A percentile compares a stretch with the other conserved stretches of the same genome.
phyloP scores from a whole-genome alignment of 1,140 invertebrate genomes.

The Trichomalopsis sarcophagae region DNA sequence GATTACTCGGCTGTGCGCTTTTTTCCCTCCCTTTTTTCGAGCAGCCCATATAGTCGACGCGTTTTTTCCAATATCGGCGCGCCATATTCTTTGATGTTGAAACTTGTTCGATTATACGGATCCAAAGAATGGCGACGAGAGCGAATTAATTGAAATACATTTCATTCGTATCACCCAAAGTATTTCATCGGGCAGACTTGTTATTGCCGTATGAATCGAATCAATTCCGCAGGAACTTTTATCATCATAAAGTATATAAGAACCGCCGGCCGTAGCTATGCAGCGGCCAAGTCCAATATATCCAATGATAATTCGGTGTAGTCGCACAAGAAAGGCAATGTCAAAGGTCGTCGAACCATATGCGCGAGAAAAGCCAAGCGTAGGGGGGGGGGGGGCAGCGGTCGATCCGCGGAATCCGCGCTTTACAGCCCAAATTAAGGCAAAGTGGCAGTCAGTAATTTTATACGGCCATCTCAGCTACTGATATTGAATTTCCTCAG shows the following conservation, averaged over 20 bases:
- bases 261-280: too few species aligned
- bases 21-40: not conserved
- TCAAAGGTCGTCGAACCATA: too few species aligned
- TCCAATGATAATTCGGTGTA: too few species aligned
- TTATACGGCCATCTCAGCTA: slow-evolving; percentile 75
- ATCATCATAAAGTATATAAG: too few species aligned
- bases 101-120: not conserved
- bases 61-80: not conserved
- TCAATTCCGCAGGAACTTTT: too few species aligned
- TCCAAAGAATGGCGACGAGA: too few species aligned
- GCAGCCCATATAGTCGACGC: not conserved
- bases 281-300: too few species aligned
- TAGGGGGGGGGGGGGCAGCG: slow-evolving; percentile 23
- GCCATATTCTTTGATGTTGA: not conserved
- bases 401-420: slow-evolving; percentile 44
- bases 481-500: slow-evolving; percentile 76
- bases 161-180: too few species aligned
- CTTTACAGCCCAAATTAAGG: slow-evolving; percentile 75
- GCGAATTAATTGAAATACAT: too few species aligned
- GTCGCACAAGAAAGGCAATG: too few species aligned
- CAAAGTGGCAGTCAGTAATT: slow-evolving; percentile 75
- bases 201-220: too few species aligned
- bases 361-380: not conserved
- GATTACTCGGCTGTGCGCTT: not conserved
- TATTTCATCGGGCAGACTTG: too few species aligned